Conservation (phyloP, 2,888 invertebrate genomes). For the Epirrhoe tristata region DNA sequence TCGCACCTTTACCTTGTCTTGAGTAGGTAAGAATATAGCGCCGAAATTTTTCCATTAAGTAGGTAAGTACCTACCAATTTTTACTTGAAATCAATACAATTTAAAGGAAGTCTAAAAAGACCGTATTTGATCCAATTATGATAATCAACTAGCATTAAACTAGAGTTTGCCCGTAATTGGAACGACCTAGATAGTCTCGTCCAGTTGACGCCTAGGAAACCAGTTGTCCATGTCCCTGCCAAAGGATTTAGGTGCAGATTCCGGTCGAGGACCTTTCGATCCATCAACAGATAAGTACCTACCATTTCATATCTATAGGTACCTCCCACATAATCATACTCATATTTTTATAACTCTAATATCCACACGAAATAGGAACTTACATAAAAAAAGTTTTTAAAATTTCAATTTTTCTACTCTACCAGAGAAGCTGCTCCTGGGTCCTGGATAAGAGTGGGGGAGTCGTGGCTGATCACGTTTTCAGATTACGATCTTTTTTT, state of each 20-base stretch:
- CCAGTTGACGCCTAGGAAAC: slow-evolving; percentile 30
- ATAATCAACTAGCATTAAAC: slow-evolving; percentile 31
- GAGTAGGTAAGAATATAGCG: neutral
- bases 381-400: too few relatives aligned
- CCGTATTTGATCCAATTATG: slow-evolving; percentile 29
- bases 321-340: too few relatives aligned
- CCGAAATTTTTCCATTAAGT: neutral
- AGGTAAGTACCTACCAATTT: neutral
- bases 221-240: slow-evolving; percentile 37
- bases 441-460: too few relatives aligned
- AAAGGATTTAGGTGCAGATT: slow-evolving; percentile 9
- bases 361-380: too few relatives aligned
- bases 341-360: too few relatives aligned
- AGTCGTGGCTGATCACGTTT: too few relatives aligned
- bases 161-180: slow-evolving; percentile 39
- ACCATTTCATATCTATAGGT: neutral
- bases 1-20: neutral
- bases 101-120: neutral
- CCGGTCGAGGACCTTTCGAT: neutral
- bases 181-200: slow-evolving; percentile 44
- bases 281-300: neutral
- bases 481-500: too few relatives aligned
- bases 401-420: too few relatives aligned
- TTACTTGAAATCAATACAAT: too few relatives aligned
- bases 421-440: too few relatives aligned